These are phyloP conservation scores for Octopus sinensis DNA, from an alignment of 1,140 invertebrate species.

Conservation along the genomic window DNA sequence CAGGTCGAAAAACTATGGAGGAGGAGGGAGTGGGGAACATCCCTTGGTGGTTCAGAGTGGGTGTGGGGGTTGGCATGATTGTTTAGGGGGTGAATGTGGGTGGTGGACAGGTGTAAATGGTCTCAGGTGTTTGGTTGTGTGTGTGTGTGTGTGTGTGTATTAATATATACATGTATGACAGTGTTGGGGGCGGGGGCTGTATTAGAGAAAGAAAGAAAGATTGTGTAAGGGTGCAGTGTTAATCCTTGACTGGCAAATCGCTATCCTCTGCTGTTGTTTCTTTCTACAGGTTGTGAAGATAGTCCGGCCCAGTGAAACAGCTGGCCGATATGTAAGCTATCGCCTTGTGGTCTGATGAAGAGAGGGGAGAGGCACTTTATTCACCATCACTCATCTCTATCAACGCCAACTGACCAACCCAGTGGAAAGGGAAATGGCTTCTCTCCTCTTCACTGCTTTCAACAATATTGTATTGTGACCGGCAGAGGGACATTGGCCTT, in stretches of 20 bases:
- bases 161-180: too few relatives aligned
- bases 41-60: too few relatives aligned
- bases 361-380: neutral
- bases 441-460: neutral
- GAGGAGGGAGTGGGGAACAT: too few relatives aligned
- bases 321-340: slow-evolving; percentile 97
- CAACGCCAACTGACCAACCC: neutral
- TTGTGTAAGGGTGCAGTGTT: too few relatives aligned
- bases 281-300: slow-evolving; percentile 89
- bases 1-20: too few relatives aligned
- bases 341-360: slow-evolving; percentile 78
- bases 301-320: slow-evolving; percentile 94
- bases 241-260: neutral
- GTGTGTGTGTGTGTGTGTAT: too few relatives aligned
- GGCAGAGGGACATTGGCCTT: neutral
- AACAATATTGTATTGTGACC: neutral
- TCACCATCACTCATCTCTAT: neutral
- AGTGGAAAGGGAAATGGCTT: neutral
- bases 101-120: too few relatives aligned
- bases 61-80: too few relatives aligned
- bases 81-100: too few relatives aligned
- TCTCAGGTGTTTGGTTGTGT: too few relatives aligned
- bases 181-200: too few relatives aligned
- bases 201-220: too few relatives aligned
- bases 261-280: slow-evolving; percentile 27